phyloP scores from a whole-genome alignment of 2,797 vertebrate genomes.

The Oreortyx pictus region DNA sequence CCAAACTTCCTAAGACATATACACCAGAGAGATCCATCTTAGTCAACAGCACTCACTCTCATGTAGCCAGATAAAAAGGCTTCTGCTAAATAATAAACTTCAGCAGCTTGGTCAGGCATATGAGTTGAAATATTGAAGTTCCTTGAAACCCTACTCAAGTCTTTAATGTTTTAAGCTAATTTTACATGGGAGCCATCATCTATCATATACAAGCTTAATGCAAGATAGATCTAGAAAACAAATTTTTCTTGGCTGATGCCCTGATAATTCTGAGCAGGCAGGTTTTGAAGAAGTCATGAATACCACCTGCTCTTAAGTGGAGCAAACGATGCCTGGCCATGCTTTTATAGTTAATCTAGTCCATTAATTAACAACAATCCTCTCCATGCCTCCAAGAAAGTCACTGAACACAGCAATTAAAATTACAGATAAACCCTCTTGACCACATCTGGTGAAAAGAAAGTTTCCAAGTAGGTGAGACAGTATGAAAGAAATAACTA shows the following conservation, averaged over 20 bases:
- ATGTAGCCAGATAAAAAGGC: conserved; percentile 39
- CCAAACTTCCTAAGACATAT: not conserved
- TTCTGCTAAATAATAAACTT: conserved; percentile 55
- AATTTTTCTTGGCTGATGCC: conserved; percentile 1
- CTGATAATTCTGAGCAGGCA: not conserved
- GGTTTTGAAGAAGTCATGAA: not conserved
- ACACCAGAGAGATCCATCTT: not conserved
- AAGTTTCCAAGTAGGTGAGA: not conserved
- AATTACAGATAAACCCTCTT: not conserved
- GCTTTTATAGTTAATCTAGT: not conserved
- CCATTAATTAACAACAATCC: conserved; percentile 17
- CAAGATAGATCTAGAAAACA: not conserved
- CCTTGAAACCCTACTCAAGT: conserved; percentile 37
- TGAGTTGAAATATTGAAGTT: conserved; percentile 49
- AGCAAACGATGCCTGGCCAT: not conserved
- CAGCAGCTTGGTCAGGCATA: conserved; percentile 37
- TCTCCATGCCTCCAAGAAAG: not conserved
- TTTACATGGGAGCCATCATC: conserved; percentile 50
- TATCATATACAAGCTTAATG: conserved; percentile 23
- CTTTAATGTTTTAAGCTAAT: conserved; percentile 57
- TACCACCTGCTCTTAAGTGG: not conserved
- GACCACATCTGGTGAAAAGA: not conserved
- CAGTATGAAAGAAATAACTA: not conserved
- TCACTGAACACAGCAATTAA: not conserved
- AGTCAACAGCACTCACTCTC: not conserved